Evolutionary conservation across 2,113 vertebrate species (phyloP).

Genomic region (Chamaetylas fuelleborni): DNA sequence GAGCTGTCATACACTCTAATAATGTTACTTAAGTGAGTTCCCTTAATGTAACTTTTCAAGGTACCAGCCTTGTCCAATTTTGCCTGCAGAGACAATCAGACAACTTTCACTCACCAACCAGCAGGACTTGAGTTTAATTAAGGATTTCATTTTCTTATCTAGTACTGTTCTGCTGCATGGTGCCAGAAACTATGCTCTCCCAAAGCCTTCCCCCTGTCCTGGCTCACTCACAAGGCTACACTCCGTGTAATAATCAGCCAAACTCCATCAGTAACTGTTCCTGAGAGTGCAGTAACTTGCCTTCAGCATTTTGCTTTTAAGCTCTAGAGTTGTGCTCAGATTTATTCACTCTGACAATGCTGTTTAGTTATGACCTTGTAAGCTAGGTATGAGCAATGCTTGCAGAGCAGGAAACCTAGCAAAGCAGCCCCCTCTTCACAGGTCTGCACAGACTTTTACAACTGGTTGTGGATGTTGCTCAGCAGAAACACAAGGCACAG

Average conservation of each 20-base stretch:
- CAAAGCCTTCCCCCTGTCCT: not conserved
- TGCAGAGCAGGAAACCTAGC: not conserved
- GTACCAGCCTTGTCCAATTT: not conserved
- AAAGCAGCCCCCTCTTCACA: not conserved
- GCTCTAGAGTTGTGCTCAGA: not conserved
- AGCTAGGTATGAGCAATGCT: not conserved
- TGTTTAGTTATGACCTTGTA: not conserved
- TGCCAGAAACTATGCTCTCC: not conserved
- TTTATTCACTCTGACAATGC: slow-evolving; percentile 50
- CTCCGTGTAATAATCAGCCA: slow-evolving; percentile 26
- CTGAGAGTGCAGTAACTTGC: slow-evolving; percentile 10
- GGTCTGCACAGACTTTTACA: not conserved
- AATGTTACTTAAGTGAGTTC: not conserved
- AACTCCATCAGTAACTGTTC: slow-evolving; percentile 4
- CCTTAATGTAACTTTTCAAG: not conserved
- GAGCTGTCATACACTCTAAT: not conserved
- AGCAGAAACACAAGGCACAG: not conserved
- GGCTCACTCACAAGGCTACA: not conserved
- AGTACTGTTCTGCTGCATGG: not conserved
- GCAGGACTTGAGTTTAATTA: not conserved
- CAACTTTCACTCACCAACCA: not conserved
- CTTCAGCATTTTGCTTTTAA: slow-evolving; percentile 36
- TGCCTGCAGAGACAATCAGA: not conserved
- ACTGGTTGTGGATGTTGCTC: not conserved
- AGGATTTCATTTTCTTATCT: not conserved